A percentile compares a stretch with the other conserved stretches of the same genome.
phyloP scores from a whole-genome alignment of 1,140 invertebrate species.

The Steinernema khuongi region DNA sequence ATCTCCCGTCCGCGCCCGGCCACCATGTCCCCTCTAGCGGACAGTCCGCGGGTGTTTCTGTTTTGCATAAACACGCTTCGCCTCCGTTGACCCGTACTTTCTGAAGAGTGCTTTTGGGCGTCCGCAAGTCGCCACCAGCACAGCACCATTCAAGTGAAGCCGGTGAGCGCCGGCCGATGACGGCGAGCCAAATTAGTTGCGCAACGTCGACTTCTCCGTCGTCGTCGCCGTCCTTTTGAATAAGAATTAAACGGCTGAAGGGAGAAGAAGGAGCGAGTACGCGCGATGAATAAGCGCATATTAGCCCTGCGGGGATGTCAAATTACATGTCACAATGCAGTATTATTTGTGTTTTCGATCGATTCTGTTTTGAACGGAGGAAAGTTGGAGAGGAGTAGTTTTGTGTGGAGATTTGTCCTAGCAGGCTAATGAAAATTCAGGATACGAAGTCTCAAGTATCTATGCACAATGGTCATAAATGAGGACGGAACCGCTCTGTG shows the following conservation, averaged over 20 bases:
- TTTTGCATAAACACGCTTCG: constrained; percentile 8
- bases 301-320: neutral
- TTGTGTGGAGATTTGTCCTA: too few species aligned
- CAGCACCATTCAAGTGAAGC: constrained; percentile 3
- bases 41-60: neutral
- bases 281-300: constrained; percentile 14
- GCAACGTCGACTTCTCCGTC: neutral
- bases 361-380: neutral
- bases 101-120: neutral
- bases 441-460: too few species aligned
- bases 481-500: too few species aligned
- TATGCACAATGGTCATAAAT: too few species aligned
- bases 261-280: neutral
- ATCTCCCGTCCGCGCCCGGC: neutral
- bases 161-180: neutral
- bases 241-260: constrained; percentile 1
- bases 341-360: neutral
- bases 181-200: constrained; percentile 12
- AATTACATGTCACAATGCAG: neutral
- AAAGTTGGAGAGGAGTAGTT: neutral
- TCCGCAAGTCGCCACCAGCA: neutral
- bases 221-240: neutral
- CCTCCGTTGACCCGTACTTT: neutral
- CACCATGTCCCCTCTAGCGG: neutral
- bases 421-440: too few species aligned